A percentile compares a stretch with the other conserved stretches of the same genome.
phyloP scores from a whole-genome alignment of 2,113 vertebrate species.

The Ammodytes dubius region DNA sequence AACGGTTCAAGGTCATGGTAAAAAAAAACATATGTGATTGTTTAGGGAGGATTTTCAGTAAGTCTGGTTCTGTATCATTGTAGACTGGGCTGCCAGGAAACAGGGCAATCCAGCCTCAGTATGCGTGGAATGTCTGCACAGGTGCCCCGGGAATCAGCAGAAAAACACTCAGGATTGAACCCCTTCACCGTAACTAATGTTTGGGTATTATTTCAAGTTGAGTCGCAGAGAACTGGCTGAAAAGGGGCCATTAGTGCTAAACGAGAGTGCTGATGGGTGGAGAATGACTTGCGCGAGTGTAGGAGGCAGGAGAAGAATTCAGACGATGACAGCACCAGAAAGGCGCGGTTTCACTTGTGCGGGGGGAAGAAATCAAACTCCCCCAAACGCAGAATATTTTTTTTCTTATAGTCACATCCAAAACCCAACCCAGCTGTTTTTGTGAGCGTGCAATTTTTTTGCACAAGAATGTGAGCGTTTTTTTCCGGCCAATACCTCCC shows the following conservation, averaged over 20 bases:
- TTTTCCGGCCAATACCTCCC: constrained; percentile 13
- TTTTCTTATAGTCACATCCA: constrained; percentile 10
- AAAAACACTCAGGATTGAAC: constrained; percentile 46
- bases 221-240: constrained; percentile 26
- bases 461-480: constrained; percentile 16
- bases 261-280: constrained; percentile 43
- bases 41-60: constrained; percentile 23
- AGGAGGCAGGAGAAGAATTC: constrained; percentile 26
- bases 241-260: constrained; percentile 42
- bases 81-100: constrained; percentile 41
- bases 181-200: constrained; percentile 54
- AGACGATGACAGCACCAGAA: constrained; percentile 12
- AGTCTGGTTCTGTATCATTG: background rate
- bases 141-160: constrained; percentile 49
- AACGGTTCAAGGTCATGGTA: constrained; percentile 11
- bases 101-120: constrained; percentile 43
- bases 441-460: constrained; percentile 16
- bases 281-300: constrained; percentile 34
- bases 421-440: constrained; percentile 32
- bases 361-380: constrained; percentile 4
- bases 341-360: constrained; percentile 13
- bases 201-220: constrained; percentile 52
- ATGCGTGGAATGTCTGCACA: constrained; percentile 73
- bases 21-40: constrained; percentile 9
- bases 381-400: background rate